Evolutionary conservation across 2,888 invertebrate species (phyloP).

Genomic region (Pristionchus fissidentatus): DNA sequence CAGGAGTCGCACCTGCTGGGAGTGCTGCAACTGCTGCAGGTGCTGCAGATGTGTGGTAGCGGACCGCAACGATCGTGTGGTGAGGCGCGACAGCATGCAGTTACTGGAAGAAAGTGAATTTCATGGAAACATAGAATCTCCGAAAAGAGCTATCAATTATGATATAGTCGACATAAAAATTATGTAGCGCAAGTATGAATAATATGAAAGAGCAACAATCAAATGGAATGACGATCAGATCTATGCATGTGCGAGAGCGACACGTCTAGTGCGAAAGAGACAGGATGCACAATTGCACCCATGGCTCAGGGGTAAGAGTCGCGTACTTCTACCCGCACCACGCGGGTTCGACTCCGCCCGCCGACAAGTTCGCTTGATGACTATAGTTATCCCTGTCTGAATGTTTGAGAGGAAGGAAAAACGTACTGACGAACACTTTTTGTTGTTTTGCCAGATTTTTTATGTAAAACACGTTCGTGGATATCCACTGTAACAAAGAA

Average conservation of each 20-base stretch:
- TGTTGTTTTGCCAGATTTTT: background rate
- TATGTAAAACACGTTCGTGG: background rate
- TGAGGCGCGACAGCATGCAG: constrained; percentile 29
- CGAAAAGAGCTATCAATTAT: background rate
- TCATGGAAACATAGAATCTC: background rate
- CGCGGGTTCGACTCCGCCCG: constrained; percentile 15
- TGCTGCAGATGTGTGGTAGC: background rate
- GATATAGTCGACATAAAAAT: no score
- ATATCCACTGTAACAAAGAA: background rate
- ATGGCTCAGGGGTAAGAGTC: constrained; percentile 11
- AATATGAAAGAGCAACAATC: constrained; percentile 21
- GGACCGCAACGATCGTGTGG: background rate
- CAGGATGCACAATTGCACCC: background rate
- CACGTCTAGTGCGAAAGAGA: background rate
- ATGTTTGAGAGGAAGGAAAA: constrained; percentile 43
- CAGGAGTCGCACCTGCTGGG: background rate
- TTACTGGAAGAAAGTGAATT: background rate
- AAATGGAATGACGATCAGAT: background rate
- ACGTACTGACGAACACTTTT: constrained; percentile 48
- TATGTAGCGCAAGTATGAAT: background rate
- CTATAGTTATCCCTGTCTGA: constrained; percentile 49
- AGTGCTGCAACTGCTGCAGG: no score
- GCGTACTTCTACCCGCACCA: background rate
- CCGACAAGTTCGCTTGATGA: constrained; percentile 48
- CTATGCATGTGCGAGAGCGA: constrained; percentile 5